Conservation (phyloP, 1,140 invertebrate species). For the Panagrolaimus sp. region DNA sequence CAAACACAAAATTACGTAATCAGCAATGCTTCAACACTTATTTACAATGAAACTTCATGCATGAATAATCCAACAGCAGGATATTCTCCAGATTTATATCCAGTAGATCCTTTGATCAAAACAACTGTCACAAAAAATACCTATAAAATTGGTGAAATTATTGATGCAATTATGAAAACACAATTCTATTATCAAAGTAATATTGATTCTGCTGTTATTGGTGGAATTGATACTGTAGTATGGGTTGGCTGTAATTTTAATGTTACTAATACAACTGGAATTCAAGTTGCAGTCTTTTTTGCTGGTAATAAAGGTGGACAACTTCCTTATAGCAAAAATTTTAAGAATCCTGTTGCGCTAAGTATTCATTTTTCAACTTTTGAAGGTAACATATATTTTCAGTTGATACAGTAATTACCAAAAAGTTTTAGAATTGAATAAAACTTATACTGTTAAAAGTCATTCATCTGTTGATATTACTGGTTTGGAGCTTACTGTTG, state of each 20-base stretch:
- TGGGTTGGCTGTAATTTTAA: constrained; percentile 17
- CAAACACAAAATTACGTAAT: constrained; percentile 8
- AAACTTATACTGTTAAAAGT: background rate
- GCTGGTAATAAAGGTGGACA: background rate
- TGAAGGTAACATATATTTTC: background rate
- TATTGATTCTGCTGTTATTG: background rate
- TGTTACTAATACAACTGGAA: background rate
- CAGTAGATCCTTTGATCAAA: background rate
- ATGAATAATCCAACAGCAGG: background rate
- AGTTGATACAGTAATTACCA: background rate
- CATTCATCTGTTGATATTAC: background rate
- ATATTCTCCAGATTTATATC: background rate
- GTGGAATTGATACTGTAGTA: constrained; percentile 11
- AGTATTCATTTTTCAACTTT: constrained; percentile 3
- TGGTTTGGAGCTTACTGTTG: background rate
- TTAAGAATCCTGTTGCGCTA: background rate
- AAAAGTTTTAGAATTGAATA: background rate
- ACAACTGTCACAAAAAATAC: constrained; percentile 1
- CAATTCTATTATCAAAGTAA: background rate
- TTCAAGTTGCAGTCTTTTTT: background rate
- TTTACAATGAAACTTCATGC: background rate
- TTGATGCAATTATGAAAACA: background rate
- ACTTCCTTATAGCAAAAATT: background rate
- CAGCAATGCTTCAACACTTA: background rate
- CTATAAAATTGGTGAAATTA: background rate